Evolutionary conservation across 2,797 vertebrate genomes (phyloP), one percentile per base, ranked within the genome.

Genomic region (Acropternis orthonyx): DNA sequence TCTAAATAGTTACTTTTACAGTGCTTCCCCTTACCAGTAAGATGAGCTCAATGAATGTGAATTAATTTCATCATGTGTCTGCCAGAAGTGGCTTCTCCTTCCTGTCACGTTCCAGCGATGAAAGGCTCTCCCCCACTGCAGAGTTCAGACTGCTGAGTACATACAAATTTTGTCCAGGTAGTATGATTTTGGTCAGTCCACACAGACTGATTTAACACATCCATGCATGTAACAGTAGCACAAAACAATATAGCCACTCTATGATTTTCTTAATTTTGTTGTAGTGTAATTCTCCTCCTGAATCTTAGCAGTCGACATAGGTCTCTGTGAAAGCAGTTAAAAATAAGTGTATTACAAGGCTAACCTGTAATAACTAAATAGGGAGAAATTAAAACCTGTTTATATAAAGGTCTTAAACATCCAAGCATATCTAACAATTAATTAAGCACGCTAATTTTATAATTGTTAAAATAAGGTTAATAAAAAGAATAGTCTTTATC

Each of bases 41-140:
- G 85, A 89, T 19, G 87, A 86, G 89, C 66, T 81, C 23, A 2
- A 65, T 81, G 84, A 89, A 87, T n/a, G 6, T 62, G 69, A 93
- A 80, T 61, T 95, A 95, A 95, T 88, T 90, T 82, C 77, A 74
- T 93, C 85, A 49, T 21, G 41, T 15, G 43, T 22, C 80, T 10
- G 34, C 85, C 83, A 96, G 89, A 91, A 94, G 86, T 5, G 0
- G 74, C 74, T 96, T 90, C 83, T 96, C 82, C 80, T 96, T 92
- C 91, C 85, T 79, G 59, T 92, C 89, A 90, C 9, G 1, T 79
- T 92, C 71, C 0, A 12, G 92, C 1, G 1, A 17, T 37, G 83
- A 92, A 90, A 84, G 71, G 30, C 63, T 88, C 59, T 78, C 52
- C 68, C 49, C 54, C 61, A 6, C 48, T 49, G 85, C 7, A 2